Percentiles rank a stretch among this genome's conserved stretches.
phyloP scores from a whole-genome alignment of 2,797 vertebrate genomes.

The Garrulus glandarius region DNA sequence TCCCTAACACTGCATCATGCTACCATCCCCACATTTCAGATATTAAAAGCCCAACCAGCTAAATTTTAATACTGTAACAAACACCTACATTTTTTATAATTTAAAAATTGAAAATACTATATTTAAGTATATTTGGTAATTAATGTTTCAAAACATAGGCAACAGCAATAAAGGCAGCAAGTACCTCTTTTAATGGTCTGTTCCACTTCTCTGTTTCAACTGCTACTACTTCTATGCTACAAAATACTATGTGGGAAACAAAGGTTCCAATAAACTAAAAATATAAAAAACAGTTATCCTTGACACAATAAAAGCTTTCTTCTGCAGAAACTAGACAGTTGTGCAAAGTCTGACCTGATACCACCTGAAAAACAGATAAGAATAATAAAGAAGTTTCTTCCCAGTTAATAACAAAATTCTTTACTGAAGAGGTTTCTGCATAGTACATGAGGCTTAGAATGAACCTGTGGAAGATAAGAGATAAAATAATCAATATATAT shows the following conservation, averaged over 20 bases:
- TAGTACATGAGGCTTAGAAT: not conserved
- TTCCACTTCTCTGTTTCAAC: not conserved
- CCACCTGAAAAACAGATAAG: not conserved
- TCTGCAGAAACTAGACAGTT: not conserved
- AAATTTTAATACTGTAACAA: not conserved
- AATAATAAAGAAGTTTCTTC: not conserved
- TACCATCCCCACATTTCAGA: fast-evolving
- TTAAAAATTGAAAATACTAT: not conserved
- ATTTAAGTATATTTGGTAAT: not conserved
- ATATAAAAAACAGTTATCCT: not conserved
- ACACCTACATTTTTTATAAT: not conserved
- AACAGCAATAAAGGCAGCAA: not conserved
- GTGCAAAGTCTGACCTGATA: not conserved
- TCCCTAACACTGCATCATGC: not conserved
- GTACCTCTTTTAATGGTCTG: not conserved
- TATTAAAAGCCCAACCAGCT: not conserved
- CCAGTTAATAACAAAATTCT: not conserved
- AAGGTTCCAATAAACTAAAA: not conserved
- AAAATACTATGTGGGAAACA: not conserved
- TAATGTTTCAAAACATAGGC: not conserved
- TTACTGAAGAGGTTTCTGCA: not conserved
- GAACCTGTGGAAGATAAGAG: not conserved
- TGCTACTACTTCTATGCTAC: not conserved
- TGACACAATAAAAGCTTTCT: not conserved
- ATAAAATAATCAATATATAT: not conserved